A percentile compares a stretch with the other conserved stretches of the same genome.
These are phyloP conservation scores for Zeugodacus cucurbitae DNA, from an alignment of 1,140 invertebrate species.

Conservation along the genomic window DNA sequence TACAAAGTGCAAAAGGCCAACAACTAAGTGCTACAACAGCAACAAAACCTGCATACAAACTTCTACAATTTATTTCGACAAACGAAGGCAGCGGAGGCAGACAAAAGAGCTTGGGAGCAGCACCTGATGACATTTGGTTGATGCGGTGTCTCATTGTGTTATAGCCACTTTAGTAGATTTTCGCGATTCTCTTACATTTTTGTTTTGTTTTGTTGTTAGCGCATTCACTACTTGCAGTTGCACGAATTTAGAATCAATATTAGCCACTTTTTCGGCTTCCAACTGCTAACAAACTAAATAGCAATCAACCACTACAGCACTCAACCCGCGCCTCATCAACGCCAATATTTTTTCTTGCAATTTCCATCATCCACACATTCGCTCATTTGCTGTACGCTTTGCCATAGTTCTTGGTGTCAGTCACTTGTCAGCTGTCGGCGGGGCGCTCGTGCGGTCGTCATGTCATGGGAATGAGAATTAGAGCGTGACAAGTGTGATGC, in stretches of 20 bases:
- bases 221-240: neutral
- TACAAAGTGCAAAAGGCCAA: neutral
- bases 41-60: too few species aligned
- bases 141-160: neutral
- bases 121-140: neutral
- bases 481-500: neutral
- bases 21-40: neutral
- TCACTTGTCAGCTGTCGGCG: neutral
- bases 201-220: neutral
- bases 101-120: neutral
- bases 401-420: neutral
- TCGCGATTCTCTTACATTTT: neutral
- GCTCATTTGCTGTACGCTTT: neutral
- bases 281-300: neutral
- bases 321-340: neutral
- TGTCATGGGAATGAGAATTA: conserved; percentile 33
- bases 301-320: neutral
- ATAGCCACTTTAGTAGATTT: neutral
- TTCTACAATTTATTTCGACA: neutral
- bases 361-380: neutral
- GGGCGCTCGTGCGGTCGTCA: neutral
- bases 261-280: neutral
- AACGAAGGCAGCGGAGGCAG: neutral
- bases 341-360: neutral
- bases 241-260: neutral